Base-by-base conservation (phyloP, 1,140 invertebrate species). In the Chironomus tepperi region DNA sequence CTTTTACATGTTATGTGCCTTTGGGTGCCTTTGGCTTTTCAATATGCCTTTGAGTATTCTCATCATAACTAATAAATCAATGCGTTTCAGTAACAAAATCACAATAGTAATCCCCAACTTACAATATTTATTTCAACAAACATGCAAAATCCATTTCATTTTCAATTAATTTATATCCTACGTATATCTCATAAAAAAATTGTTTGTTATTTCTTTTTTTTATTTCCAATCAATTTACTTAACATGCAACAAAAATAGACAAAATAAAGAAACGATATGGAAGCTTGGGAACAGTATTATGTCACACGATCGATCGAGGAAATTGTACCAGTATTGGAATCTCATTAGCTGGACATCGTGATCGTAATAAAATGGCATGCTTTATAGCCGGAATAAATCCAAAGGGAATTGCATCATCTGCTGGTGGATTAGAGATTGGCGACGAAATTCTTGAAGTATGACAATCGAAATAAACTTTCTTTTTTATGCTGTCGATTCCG, bases 331-430 rank as follows among this genome's bases (percentile, higher is more conserved):
- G 93, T 0, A 86, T 99, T 42, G 98, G 98, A 2, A 87, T 99
- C 43, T 94, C 93, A 73, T 84, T 99, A 73, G 94, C 97, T 7
- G 97, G 97, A 0, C 96, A 98, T 84, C 90, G 92, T 79, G 96
- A 98, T 81, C 87, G 96, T 16, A 94, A 91, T 78, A 92, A 93
- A 78, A 98, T 98, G 95, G 94, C 93, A 19, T 95, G 97, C 65
- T 98, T 98, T 84, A 89, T 99, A 43, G 97, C 95, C 78, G 97
- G 96, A 7, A 87, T 99, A 16, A 91, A 98, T 84, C 94, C 96
- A 0, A 91, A 90, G 0, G 96, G 96, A 19, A 85, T 89, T 0
- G 91, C 95, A 43, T 88, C 83, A 74, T 89, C 89, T 76, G 90
- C 91, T 5, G 82, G 82, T 0, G 85, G 90, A 7, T 87, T 99